Conservation (phyloP, 2,888 invertebrate genomes). For the Cancer borealis region DNA sequence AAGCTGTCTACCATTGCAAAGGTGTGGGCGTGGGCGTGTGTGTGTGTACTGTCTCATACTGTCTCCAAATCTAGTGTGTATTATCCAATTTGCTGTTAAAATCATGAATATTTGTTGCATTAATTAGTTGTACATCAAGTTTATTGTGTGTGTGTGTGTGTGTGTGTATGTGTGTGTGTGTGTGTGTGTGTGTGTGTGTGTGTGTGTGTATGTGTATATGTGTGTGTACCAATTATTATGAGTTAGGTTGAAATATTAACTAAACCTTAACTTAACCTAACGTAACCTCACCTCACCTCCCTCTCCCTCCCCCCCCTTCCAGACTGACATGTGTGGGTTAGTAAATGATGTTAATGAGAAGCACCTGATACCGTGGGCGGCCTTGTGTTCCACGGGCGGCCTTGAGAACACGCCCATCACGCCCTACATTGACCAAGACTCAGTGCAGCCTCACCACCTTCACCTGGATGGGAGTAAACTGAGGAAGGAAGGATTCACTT, state of each 20-base stretch:
- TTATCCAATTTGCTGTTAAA: too few relatives aligned
- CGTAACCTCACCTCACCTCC: background rate
- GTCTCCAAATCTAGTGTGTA: too few relatives aligned
- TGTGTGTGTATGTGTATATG: too few relatives aligned
- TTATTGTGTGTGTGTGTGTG: too few relatives aligned
- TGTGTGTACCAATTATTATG: too few relatives aligned
- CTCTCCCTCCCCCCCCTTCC: slow-evolving; percentile 76
- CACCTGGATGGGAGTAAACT: slow-evolving; percentile 87
- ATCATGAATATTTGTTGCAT: too few relatives aligned
- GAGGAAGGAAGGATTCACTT: slow-evolving; percentile 83
- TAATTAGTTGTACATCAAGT: too few relatives aligned
- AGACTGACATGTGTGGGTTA: slow-evolving; percentile 89
- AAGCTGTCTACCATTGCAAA: slow-evolving; percentile 90
- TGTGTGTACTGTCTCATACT: too few relatives aligned
- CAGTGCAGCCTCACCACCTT: slow-evolving; percentile 89
- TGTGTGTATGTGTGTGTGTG: too few relatives aligned
- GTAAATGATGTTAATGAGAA: slow-evolving; percentile 96
- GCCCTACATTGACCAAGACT: slow-evolving; percentile 91
- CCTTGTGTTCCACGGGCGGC: slow-evolving; percentile 87
- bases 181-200: too few relatives aligned
- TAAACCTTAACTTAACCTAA: background rate
- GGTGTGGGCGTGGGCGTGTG: slow-evolving; percentile 81
- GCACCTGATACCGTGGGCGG: slow-evolving; percentile 95
- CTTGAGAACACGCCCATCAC: slow-evolving; percentile 92
- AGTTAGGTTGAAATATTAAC: too few relatives aligned